Conservation (phyloP, 2,797 vertebrate species). For the Fringilla coelebs region DNA sequence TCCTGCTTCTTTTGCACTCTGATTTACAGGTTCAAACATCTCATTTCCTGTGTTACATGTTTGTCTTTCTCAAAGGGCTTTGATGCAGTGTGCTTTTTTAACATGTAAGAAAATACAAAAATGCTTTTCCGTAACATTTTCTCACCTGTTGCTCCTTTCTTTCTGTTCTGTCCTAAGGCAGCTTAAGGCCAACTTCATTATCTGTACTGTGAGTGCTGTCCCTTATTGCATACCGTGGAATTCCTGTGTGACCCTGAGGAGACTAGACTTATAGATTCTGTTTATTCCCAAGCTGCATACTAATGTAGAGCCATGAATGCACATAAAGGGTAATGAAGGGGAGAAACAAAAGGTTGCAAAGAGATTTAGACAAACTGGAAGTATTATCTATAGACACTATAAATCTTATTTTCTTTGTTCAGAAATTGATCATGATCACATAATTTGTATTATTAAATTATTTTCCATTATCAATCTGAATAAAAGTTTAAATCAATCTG, state of each 20-base stretch:
- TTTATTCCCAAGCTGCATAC: neutral
- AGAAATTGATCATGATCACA: neutral
- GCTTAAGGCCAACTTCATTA: neutral
- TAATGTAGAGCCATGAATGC: neutral
- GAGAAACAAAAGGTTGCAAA: neutral
- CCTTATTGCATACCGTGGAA: neutral
- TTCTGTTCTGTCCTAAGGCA: neutral
- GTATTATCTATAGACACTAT: neutral
- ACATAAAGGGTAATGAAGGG: neutral
- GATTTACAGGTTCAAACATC: neutral
- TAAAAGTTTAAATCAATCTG: neutral
- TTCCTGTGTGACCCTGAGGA: neutral
- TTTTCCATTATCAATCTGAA: neutral
- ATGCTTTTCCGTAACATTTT: neutral
- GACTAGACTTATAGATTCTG: neutral
- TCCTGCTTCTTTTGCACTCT: neutral
- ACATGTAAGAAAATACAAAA: neutral
- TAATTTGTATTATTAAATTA: neutral
- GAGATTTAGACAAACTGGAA: neutral
- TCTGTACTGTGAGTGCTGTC: neutral
- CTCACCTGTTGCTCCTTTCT: neutral
- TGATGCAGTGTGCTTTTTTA: neutral
- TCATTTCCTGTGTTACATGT: neutral
- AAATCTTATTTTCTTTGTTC: neutral
- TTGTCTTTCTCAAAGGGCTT: neutral